These are phyloP conservation scores for Perizoma flavofasciatum DNA, from an alignment of 2,888 invertebrate genomes.

Conservation along the genomic window DNA sequence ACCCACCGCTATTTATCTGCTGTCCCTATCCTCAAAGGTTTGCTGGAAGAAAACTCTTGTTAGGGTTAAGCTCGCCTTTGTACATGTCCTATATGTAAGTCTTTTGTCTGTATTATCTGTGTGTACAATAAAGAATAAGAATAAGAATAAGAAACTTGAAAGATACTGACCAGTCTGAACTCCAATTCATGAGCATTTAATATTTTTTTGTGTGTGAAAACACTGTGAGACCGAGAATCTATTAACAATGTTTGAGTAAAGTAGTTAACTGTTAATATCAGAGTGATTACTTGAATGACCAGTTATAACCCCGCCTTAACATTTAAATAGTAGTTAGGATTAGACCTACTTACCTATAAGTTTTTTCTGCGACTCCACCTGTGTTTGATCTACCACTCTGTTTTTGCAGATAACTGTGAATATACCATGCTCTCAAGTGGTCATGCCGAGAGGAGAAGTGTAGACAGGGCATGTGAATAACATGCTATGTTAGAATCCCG, in stretches of 20 bases:
- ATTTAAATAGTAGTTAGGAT: slow-evolving; percentile 4
- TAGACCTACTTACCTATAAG: neutral
- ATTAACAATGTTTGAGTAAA: slow-evolving; percentile 11
- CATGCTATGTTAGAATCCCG: too few relatives aligned
- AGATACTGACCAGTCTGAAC: slow-evolving; percentile 5
- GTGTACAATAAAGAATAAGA: too few relatives aligned
- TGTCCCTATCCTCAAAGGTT: too few relatives aligned
- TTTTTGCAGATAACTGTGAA: too few relatives aligned
- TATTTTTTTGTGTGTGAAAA: slow-evolving; percentile 15
- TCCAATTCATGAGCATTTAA: slow-evolving; percentile 8
- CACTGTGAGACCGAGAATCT: slow-evolving; percentile 10
- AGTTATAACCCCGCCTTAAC: slow-evolving; percentile 26
- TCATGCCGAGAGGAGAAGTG: too few relatives aligned
- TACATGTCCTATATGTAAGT: too few relatives aligned
- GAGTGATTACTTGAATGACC: slow-evolving; percentile 37
- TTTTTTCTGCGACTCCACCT: neutral
- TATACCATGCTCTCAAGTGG: too few relatives aligned
- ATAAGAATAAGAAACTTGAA: neutral
- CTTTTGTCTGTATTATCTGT: too few relatives aligned
- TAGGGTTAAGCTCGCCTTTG: too few relatives aligned
- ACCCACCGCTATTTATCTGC: too few relatives aligned
- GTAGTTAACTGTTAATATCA: slow-evolving; percentile 19
- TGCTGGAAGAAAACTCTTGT: too few relatives aligned
- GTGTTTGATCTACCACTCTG: neutral
- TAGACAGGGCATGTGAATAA: too few relatives aligned